A percentile compares a stretch with the other conserved stretches of the same genome.
Evolutionary conservation across 2,113 vertebrate species (phyloP).

Genomic region (Nothoprocta perdicaria): DNA sequence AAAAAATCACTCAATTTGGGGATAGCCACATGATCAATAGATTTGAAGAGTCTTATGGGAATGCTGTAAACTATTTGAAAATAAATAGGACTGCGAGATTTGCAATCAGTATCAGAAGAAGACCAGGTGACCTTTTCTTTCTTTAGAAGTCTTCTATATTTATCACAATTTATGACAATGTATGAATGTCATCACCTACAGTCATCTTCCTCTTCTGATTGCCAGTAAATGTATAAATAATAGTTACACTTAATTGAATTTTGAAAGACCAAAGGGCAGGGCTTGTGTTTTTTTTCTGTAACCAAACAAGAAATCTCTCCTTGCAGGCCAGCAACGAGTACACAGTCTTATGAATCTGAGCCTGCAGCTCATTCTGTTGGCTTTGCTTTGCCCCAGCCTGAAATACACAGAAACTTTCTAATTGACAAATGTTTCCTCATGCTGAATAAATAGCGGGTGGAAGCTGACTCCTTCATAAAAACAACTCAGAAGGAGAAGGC

Average conservation of each 20-base stretch:
- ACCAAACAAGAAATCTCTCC: background rate
- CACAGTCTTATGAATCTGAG: background rate
- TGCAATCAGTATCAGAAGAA: background rate
- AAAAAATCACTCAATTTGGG: background rate
- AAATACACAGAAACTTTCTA: background rate
- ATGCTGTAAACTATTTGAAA: background rate
- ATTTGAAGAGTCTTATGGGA: background rate
- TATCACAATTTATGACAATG: slow-evolving; percentile 34
- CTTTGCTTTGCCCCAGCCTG: background rate
- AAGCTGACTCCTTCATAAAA: background rate
- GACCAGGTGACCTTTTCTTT: slow-evolving; percentile 40
- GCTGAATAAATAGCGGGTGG: background rate
- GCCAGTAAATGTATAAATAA: slow-evolving; percentile 18
- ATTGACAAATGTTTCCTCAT: background rate
- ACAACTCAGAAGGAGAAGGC: background rate
- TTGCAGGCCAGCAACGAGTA: background rate
- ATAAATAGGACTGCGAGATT: background rate
- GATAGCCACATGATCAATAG: background rate
- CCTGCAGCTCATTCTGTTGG: background rate
- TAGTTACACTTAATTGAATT: slow-evolving; percentile 27
- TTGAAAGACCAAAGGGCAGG: background rate
- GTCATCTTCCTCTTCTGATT: slow-evolving; percentile 24
- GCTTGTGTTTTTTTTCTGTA: background rate
- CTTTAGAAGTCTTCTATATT: slow-evolving; percentile 14
- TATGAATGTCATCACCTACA: background rate